Conservation (phyloP, 2,888 invertebrate species). For the Alloplasta piceator region DNA sequence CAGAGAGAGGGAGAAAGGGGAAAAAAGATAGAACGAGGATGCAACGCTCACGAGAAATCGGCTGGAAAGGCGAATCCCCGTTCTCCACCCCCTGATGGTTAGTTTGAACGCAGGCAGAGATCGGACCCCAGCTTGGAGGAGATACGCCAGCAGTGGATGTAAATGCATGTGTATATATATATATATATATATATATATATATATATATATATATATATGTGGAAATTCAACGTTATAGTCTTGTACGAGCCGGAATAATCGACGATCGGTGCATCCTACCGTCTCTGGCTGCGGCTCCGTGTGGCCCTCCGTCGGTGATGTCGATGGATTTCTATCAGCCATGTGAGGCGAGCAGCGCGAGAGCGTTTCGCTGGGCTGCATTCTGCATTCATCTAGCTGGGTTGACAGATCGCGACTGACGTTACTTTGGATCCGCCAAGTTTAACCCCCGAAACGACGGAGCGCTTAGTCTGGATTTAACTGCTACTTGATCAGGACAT, state of each 20-base stretch:
- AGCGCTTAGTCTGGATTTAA: slow-evolving; percentile 81
- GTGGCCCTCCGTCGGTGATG: slow-evolving; percentile 34
- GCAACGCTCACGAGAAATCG: slow-evolving; percentile 58
- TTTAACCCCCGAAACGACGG: slow-evolving; percentile 76
- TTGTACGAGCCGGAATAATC: slow-evolving; percentile 59
- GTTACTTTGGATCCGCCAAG: slow-evolving; percentile 74
- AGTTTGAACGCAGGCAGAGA: too few relatives aligned
- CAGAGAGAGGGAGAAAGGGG: slow-evolving; percentile 1
- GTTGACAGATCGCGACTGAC: slow-evolving; percentile 75
- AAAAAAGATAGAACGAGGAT: slow-evolving; percentile 29
- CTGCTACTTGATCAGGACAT: slow-evolving; percentile 81
- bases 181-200: too few relatives aligned
- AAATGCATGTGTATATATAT: slow-evolving; percentile 20
- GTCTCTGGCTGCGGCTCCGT: slow-evolving; percentile 13
- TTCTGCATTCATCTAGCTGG: slow-evolving; percentile 62
- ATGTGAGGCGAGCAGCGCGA: slow-evolving; percentile 47
- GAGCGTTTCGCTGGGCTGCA: slow-evolving; percentile 50
- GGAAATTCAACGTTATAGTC: slow-evolving; percentile 33
- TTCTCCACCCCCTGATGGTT: not conserved
- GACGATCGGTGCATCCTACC: slow-evolving; percentile 51
- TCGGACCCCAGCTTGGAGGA: not conserved
- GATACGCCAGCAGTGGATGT: not conserved
- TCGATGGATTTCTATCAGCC: slow-evolving; percentile 61
- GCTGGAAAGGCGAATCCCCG: slow-evolving; percentile 56
- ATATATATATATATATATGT: too few relatives aligned